Evolutionary conservation across 2,113 vertebrate species (phyloP).

Genomic region (Synchiropus splendidus): DNA sequence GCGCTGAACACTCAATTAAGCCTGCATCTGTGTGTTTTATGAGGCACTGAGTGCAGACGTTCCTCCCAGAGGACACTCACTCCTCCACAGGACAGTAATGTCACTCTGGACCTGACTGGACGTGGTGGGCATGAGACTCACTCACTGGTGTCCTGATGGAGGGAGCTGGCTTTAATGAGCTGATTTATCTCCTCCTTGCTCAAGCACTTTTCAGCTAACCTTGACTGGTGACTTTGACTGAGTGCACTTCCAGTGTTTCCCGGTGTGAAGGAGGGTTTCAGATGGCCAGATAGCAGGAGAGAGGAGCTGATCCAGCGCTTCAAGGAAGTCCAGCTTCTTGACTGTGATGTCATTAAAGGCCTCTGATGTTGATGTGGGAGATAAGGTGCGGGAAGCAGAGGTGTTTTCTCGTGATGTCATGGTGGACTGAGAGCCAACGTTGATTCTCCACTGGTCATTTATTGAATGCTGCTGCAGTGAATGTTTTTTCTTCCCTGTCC

Average conservation of each 20-base stretch:
- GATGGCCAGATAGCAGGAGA: not conserved
- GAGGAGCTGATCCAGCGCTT: too few species aligned
- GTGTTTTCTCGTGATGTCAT: too few species aligned
- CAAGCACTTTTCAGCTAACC: constrained; percentile 78
- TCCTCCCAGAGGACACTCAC: constrained; percentile 77
- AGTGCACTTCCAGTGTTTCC: constrained; percentile 12
- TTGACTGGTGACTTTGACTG: constrained; percentile 83
- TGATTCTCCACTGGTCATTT: too few species aligned
- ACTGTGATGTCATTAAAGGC: too few species aligned
- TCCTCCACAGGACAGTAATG: constrained; percentile 79
- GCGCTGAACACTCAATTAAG: constrained; percentile 96
- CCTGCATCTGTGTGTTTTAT: constrained; percentile 99
- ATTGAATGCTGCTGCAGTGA: too few species aligned
- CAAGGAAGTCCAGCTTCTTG: too few species aligned
- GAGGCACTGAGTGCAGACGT: constrained; percentile 72
- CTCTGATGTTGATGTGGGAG: too few species aligned
- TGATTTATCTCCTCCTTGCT: constrained; percentile 88
- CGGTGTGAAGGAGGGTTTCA: not conserved
- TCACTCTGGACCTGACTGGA: constrained; percentile 66
- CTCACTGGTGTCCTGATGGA: constrained; percentile 76
- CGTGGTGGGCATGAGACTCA: constrained; percentile 70
- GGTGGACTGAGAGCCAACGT: too few species aligned
- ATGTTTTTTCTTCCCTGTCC: too few species aligned
- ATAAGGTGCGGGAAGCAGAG: too few species aligned
- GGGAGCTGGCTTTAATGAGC: constrained; percentile 89